phyloP scores from a whole-genome alignment of 2,888 invertebrate genomes.

The Aspidiotus rigidus region DNA sequence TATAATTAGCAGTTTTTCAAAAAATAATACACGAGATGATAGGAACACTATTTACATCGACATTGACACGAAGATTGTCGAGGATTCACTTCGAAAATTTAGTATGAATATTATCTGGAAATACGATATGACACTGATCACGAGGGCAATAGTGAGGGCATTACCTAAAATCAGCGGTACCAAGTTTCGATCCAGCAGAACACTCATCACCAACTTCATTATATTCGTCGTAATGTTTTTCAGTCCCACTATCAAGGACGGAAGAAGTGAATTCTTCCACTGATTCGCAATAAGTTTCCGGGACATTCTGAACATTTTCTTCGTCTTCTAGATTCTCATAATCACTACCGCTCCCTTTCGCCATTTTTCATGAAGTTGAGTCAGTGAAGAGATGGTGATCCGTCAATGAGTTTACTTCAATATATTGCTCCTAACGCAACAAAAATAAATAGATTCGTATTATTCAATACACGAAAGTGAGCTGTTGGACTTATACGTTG shows the following conservation, averaged over 20 bases:
- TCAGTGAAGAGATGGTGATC: too few species aligned
- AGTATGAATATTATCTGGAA: too few species aligned
- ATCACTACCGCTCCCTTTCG: slow-evolving; percentile 19
- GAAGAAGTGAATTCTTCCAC: slow-evolving; percentile 34
- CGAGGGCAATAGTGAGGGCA: not conserved
- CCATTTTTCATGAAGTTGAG: slow-evolving; percentile 3
- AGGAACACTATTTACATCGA: too few species aligned
- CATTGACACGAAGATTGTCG: too few species aligned
- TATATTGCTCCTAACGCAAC: too few species aligned
- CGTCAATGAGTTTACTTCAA: too few species aligned
- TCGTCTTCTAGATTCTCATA: slow-evolving; percentile 26
- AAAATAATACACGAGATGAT: too few species aligned
- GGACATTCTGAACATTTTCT: slow-evolving; percentile 41
- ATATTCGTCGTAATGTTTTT: slow-evolving; percentile 7
- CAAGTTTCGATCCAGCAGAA: slow-evolving; percentile 22
- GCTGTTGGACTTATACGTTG: too few species aligned
- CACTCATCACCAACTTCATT: slow-evolving; percentile 24
- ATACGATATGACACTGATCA: not conserved
- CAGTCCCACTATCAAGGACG: slow-evolving; percentile 5
- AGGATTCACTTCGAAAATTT: too few species aligned
- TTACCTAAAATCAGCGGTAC: slow-evolving; percentile 10
- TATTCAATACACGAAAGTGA: too few species aligned
- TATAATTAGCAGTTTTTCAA: too few species aligned
- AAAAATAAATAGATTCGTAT: too few species aligned
- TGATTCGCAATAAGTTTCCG: slow-evolving; percentile 45